Evolutionary conservation across 1,140 invertebrate genomes (phyloP), one percentile per base, ranked within the genome.

Genomic region (Neodiprion pinetum): DNA sequence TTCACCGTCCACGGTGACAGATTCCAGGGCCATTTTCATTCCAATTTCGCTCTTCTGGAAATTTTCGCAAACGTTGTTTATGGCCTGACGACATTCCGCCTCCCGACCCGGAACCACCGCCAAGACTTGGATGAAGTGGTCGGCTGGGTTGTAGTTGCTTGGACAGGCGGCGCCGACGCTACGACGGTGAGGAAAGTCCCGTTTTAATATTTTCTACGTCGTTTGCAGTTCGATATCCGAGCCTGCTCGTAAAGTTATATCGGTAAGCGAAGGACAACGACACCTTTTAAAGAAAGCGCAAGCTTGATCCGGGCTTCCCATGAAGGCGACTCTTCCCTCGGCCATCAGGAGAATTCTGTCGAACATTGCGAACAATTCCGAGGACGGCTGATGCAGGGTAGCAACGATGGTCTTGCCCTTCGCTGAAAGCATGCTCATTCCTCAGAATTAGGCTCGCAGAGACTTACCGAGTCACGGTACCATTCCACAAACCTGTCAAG

Each of bases 301-400:
- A 0, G 96, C 96, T 79, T 95, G 92, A 53, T 92, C 90, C 1
- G 93, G 91, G 5, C 93, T 93, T 17, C 98, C 98, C 73, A 98
- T 90, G 85, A 96, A 99, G 0, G 96, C 97, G 0, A 97, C 93
- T 76, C 96, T 89, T 1, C 98, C 98, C 84, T 99, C 96, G 0
- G 97, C 95, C 93, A 99, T 94, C 12, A 98, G 90, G 1, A 98
- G 88, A 50, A 98, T 90, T 81, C 94, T 95, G 84, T 98, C 96
- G 86, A 99, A 99, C 88, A 99, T 92, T 14, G 94, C 93, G 83
- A 96, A 99, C 0, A 99, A 88, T 85, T 99, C 97, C 0, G 96
- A 98, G 0, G 96, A 97, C 0, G 98, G 98, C 85, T 99, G 98
- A 88, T 99, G 98, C 75, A 99, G 97, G 3, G 97, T 99, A 81